Evolutionary conservation across 2,888 invertebrate genomes (phyloP).

Genomic region (Pterostichus niger): DNA sequence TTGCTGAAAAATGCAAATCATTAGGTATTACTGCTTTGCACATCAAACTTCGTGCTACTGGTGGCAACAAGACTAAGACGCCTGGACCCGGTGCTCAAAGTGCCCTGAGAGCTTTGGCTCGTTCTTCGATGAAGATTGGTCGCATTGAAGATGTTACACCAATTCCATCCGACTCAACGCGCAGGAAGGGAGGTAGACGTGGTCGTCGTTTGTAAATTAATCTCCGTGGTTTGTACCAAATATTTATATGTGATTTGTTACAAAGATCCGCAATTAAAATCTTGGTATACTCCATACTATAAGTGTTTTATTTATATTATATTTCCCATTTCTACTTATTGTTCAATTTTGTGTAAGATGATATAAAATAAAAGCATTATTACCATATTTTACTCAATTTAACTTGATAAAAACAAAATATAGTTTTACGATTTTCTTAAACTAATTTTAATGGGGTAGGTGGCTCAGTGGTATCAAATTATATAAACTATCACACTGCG

Average conservation of each 20-base stretch:
- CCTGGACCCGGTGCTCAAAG: slow-evolving; percentile 99
- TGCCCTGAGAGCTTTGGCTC: slow-evolving; percentile 97
- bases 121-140: slow-evolving; percentile 99
- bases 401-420: too few relatives aligned
- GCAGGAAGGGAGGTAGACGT: slow-evolving; percentile 99
- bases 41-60: slow-evolving; percentile 98
- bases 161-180: slow-evolving; percentile 98
- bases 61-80: slow-evolving; percentile 98
- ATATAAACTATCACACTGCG: too few relatives aligned
- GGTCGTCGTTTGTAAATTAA: slow-evolving; percentile 97
- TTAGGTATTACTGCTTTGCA: slow-evolving; percentile 98
- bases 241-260: slow-evolving; percentile 47
- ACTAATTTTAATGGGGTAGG: too few relatives aligned
- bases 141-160: slow-evolving; percentile 99
- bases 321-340: too few relatives aligned
- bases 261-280: slow-evolving; percentile 15
- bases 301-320: too few relatives aligned
- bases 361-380: too few relatives aligned
- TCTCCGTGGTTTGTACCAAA: slow-evolving; percentile 69
- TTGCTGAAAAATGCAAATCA: slow-evolving; percentile 98
- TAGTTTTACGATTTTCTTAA: too few relatives aligned
- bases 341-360: too few relatives aligned
- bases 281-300: slow-evolving; percentile 25
- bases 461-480: too few relatives aligned
- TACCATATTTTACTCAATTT: too few relatives aligned